Conservation (phyloP, 2,113 vertebrate species). For the Amazona vittata region DNA sequence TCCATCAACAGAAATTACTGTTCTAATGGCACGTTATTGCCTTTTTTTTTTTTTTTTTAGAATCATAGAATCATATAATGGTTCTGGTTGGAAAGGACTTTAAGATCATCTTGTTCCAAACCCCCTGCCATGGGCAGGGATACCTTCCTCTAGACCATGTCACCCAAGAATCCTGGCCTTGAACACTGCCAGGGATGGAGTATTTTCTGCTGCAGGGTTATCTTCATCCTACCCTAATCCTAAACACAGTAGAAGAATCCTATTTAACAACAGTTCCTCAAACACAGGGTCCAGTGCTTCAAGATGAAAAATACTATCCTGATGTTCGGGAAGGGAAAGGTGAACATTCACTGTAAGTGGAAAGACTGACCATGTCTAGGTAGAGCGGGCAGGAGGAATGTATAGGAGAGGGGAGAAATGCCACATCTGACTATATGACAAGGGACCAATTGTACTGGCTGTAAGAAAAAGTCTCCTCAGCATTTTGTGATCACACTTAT, state of each 20-base stretch:
- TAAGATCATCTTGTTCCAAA: background rate
- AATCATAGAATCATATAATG: background rate
- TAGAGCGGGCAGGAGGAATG: background rate
- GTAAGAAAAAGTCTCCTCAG: background rate
- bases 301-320: background rate
- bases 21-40: accelerated
- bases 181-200: background rate
- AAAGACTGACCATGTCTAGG: background rate
- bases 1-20: background rate
- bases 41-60: background rate
- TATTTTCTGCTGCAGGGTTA: background rate
- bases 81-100: background rate
- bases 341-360: background rate
- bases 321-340: background rate
- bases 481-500: accelerated
- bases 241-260: background rate
- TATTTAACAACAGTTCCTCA: background rate
- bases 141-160: background rate
- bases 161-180: background rate
- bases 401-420: constrained; percentile 22
- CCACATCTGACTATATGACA: background rate
- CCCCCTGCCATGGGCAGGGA: background rate
- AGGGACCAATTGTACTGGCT: background rate
- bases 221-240: background rate
- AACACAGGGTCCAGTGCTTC: background rate